Percentiles rank a stretch among this genome's conserved stretches.
These are phyloP conservation scores for Labeo catla DNA, from an alignment of 2,113 vertebrate species.

Conservation along the genomic window DNA sequence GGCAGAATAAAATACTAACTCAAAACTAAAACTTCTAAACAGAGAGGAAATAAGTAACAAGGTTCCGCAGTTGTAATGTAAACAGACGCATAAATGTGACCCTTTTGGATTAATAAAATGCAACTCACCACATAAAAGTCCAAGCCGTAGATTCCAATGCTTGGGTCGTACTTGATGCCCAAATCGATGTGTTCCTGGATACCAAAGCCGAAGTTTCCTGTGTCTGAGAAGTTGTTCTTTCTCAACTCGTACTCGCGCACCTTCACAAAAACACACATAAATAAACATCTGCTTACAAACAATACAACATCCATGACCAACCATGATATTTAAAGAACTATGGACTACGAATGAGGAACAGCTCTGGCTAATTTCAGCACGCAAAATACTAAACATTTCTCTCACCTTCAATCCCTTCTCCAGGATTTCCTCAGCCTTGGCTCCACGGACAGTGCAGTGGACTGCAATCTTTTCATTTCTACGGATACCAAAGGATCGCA, in stretches of 20 bases:
- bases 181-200: slow-evolving; percentile 99
- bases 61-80: background rate
- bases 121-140: slow-evolving; percentile 96
- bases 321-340: background rate
- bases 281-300: background rate
- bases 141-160: slow-evolving; percentile 98
- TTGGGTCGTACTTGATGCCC: slow-evolving; percentile 98
- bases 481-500: slow-evolving; percentile 95
- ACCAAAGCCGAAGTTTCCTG: slow-evolving; percentile 97
- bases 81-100: background rate
- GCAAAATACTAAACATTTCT: background rate
- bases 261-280: slow-evolving; percentile 67
- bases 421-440: slow-evolving; percentile 97
- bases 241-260: slow-evolving; percentile 96
- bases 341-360: background rate
- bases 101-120: background rate
- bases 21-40: background rate
- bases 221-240: slow-evolving; percentile 98
- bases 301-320: background rate
- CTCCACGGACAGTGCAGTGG: slow-evolving; percentile 95
- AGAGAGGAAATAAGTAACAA: background rate
- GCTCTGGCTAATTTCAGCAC: background rate
- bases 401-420: slow-evolving; percentile 91
- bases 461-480: slow-evolving; percentile 99
- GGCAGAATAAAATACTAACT: background rate